These are phyloP conservation scores for Mormyrops attenuatus DNA, from an alignment of 2,797 vertebrate genomes.

Conservation along the genomic window DNA sequence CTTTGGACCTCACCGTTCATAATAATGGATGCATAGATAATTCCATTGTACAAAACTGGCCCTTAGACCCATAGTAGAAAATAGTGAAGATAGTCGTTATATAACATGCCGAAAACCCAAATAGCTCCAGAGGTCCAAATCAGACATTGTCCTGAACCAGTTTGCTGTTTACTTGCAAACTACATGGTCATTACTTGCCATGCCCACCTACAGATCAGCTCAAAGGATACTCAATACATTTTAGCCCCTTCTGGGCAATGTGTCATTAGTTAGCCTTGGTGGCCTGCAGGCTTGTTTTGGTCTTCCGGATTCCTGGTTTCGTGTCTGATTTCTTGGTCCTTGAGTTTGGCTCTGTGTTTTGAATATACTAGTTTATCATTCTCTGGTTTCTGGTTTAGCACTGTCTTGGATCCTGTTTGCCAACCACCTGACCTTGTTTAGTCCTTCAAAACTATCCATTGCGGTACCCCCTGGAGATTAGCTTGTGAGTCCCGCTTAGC, in stretches of 20 bases:
- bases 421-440: not conserved
- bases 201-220: not conserved
- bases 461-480: not conserved
- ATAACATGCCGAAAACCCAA: not conserved
- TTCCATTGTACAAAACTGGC: not conserved
- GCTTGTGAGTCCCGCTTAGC: not conserved
- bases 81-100: not conserved
- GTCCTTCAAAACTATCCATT: not conserved
- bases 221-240: not conserved
- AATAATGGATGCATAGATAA: not conserved
- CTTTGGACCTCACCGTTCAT: not conserved
- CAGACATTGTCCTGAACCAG: not conserved
- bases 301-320: not conserved
- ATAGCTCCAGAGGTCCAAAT: not conserved
- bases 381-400: not conserved
- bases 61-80: not conserved
- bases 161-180: not conserved
- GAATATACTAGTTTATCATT: not conserved
- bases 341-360: not conserved
- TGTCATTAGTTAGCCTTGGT: not conserved
- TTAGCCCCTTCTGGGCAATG: not conserved
- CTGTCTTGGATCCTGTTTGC: not conserved
- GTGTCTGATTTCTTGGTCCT: not conserved
- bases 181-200: not conserved
- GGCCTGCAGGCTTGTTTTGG: not conserved